These are phyloP conservation scores for Gephyroberyx darwinii DNA, from an alignment of 2,797 vertebrate species.

Conservation along the genomic window DNA sequence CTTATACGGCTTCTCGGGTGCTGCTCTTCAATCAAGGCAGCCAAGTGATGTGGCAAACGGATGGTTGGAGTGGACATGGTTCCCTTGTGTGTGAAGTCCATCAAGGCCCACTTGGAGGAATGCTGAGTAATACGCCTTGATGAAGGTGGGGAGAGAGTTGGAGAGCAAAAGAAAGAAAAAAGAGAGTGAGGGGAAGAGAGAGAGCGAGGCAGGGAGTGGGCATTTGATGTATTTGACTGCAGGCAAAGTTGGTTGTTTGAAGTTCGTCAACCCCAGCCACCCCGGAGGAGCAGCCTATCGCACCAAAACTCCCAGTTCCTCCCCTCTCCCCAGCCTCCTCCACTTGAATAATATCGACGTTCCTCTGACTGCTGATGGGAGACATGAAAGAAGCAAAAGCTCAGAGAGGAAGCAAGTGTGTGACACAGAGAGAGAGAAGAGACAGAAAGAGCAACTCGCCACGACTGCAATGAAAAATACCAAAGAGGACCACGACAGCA, in stretches of 20 bases:
- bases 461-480: slow-evolving; percentile 62
- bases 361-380: slow-evolving; percentile 52
- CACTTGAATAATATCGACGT: slow-evolving; percentile 67
- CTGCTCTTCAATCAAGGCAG: slow-evolving; percentile 4
- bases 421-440: slow-evolving; percentile 34
- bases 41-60: slow-evolving; percentile 19
- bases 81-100: slow-evolving; percentile 12
- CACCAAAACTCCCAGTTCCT: slow-evolving; percentile 50
- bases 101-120: slow-evolving; percentile 19
- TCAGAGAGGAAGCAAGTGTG: slow-evolving; percentile 32
- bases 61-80: slow-evolving; percentile 11
- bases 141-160: slow-evolving; percentile 7
- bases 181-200: slow-evolving; percentile 8
- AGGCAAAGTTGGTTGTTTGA: slow-evolving; percentile 60
- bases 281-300: slow-evolving; percentile 54
- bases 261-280: slow-evolving; percentile 45
- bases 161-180: slow-evolving; percentile 1
- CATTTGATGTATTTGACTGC: slow-evolving; percentile 29
- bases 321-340: slow-evolving; percentile 53
- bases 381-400: slow-evolving; percentile 59
- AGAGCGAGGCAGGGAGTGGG: slow-evolving; percentile 29
- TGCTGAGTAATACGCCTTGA: slow-evolving; percentile 29
- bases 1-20: background rate
- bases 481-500: slow-evolving; percentile 63
- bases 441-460: slow-evolving; percentile 47